These are phyloP conservation scores for Caenorhabditis sp. DNA, from an alignment of 2,888 invertebrate species.

Conservation along the genomic window DNA sequence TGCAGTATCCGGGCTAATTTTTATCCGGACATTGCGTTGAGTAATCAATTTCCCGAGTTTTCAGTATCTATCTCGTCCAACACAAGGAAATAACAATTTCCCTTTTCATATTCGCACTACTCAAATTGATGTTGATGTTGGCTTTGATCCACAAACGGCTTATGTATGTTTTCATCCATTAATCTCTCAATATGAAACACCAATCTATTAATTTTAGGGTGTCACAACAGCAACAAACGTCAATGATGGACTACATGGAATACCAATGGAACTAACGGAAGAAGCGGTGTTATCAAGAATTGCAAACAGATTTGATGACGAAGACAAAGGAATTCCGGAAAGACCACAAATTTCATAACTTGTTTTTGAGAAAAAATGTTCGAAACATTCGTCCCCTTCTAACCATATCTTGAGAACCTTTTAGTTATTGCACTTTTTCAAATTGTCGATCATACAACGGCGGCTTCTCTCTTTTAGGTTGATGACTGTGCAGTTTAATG, in stretches of 20 bases:
- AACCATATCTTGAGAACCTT: background rate
- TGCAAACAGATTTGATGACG: background rate
- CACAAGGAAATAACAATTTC: slow-evolving; percentile 86
- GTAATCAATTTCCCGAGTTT: slow-evolving; percentile 58
- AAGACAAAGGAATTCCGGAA: slow-evolving; percentile 17
- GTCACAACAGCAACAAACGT: slow-evolving; percentile 1
- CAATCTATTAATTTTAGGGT: slow-evolving; percentile 8
- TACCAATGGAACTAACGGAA: background rate
- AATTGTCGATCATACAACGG: too few species aligned
- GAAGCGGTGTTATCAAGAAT: background rate
- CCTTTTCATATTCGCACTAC: slow-evolving; percentile 89
- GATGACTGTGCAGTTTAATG: too few species aligned
- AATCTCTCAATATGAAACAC: background rate
- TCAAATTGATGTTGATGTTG: slow-evolving; percentile 75
- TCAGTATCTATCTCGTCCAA: slow-evolving; percentile 83
- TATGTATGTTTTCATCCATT: slow-evolving; percentile 25
- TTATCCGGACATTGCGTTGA: too few species aligned
- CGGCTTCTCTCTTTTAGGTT: too few species aligned
- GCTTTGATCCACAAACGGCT: slow-evolving; percentile 43
- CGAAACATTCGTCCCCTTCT: too few species aligned
- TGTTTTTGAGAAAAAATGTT: background rate
- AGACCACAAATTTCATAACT: slow-evolving; percentile 17
- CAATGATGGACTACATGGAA: slow-evolving; percentile 26
- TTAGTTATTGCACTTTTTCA: background rate
- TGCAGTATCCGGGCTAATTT: too few species aligned